Conservation (phyloP, 2,113 vertebrate genomes). For the Harpagus bidentatus region DNA sequence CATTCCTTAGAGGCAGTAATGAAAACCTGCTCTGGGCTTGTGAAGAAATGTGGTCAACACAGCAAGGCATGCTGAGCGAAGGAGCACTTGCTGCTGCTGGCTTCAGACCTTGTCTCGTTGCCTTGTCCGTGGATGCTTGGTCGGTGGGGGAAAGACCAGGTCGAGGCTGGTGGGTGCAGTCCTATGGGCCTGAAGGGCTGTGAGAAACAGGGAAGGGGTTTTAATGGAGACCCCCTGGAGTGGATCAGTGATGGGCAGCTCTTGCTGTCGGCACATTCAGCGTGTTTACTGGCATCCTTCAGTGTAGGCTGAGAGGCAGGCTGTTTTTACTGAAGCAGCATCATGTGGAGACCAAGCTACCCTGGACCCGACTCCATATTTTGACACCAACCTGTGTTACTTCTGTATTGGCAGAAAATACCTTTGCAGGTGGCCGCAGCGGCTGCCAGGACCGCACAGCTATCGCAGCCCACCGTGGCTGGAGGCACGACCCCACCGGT, state of each 20-base stretch:
- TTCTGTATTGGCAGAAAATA: background rate
- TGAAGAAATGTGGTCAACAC: background rate
- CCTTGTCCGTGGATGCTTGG: background rate
- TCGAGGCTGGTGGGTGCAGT: too few species aligned
- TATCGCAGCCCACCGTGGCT: background rate
- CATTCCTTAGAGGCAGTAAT: background rate
- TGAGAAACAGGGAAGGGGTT: background rate
- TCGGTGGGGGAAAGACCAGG: accelerated
- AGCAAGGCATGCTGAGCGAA: accelerated
- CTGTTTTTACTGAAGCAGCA: background rate
- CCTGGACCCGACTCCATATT: background rate
- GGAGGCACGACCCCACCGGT: accelerated
- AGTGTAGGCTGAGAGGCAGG: background rate
- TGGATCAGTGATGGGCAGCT: background rate
- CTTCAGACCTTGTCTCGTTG: background rate
- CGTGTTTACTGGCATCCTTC: background rate
- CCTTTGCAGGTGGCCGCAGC: accelerated
- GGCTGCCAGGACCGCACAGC: too few species aligned
- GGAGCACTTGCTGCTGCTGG: accelerated
- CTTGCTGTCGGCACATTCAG: background rate
- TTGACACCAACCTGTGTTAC: background rate
- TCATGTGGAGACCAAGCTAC: background rate
- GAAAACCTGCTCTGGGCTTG: background rate
- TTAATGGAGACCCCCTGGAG: background rate
- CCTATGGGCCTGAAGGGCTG: background rate